These are phyloP conservation scores for Campoplex capitator DNA, from an alignment of 2,888 invertebrate genomes.

Conservation along the genomic window DNA sequence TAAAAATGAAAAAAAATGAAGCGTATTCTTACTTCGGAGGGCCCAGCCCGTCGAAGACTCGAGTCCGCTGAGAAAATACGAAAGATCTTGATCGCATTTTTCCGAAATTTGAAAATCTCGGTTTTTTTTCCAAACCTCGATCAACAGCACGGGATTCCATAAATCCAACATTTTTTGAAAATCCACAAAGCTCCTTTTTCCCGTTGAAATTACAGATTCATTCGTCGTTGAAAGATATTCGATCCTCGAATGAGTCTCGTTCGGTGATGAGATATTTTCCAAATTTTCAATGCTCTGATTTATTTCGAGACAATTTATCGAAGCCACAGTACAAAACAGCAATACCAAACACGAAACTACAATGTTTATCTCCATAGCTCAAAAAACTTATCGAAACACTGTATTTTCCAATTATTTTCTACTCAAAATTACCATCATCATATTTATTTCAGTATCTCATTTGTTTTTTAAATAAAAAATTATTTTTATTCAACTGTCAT, in stretches of 20 bases:
- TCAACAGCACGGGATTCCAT: conserved; percentile 73
- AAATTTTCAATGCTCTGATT: neutral
- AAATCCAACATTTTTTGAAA: conserved; percentile 71
- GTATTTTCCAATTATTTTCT: neutral
- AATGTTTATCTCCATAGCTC: conserved; percentile 29
- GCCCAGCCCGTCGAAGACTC: conserved; percentile 86
- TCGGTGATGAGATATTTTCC: neutral
- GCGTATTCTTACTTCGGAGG: conserved; percentile 84
- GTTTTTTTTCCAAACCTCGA: conserved; percentile 80
- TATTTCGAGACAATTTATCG: conserved; percentile 18
- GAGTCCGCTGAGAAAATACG: conserved; percentile 84
- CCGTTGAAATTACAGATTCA: neutral
- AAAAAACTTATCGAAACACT: neutral
- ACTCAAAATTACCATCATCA: neutral
- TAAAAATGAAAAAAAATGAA: neutral
- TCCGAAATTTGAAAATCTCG: conserved; percentile 84
- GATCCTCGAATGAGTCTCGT: neutral
- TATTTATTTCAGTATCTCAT: neutral
- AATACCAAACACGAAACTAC: conserved; percentile 16
- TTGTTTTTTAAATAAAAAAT: neutral
- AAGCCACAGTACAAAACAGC: neutral
- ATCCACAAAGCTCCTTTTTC: conserved; percentile 34
- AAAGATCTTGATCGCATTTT: conserved; percentile 85
- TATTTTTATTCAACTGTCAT: neutral
- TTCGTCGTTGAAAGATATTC: neutral